Percentiles rank a stretch among this genome's conserved stretches.
These are phyloP conservation scores for Leptodactylus fuscus DNA, from an alignment of 2,113 vertebrate genomes.

Conservation along the genomic window DNA sequence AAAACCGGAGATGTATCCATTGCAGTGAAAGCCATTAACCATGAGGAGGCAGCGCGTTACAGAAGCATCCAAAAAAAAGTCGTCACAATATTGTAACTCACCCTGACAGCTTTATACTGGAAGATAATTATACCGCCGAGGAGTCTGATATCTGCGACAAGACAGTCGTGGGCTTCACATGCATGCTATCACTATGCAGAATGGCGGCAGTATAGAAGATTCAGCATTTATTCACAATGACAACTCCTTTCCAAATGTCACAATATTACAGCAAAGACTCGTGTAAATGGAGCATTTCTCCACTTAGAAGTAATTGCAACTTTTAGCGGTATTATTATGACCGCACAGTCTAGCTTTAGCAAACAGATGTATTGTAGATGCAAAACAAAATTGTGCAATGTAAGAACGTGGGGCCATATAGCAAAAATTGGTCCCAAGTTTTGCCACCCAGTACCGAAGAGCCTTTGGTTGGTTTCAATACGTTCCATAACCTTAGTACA, in stretches of 20 bases:
- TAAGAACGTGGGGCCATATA: no score
- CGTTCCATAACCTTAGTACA: no score
- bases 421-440: no score
- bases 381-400: no score
- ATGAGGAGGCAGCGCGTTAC: neutral
- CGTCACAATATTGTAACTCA: constrained; percentile 32
- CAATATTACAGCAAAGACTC: neutral
- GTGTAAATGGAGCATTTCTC: neutral
- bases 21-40: neutral
- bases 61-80: neutral
- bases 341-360: no score
- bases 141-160: neutral
- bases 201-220: neutral
- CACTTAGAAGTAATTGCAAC: neutral
- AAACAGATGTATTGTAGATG: no score
- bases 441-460: no score
- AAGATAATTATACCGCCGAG: constrained; percentile 16
- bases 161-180: neutral
- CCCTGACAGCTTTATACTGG: constrained; percentile 30
- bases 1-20: neutral
- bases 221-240: neutral
- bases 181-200: neutral
- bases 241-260: neutral
- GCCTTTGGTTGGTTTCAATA: no score
- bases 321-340: no score